Evolutionary conservation across 2,888 invertebrate genomes (phyloP).

Genomic region (Ophion ellenae): DNA sequence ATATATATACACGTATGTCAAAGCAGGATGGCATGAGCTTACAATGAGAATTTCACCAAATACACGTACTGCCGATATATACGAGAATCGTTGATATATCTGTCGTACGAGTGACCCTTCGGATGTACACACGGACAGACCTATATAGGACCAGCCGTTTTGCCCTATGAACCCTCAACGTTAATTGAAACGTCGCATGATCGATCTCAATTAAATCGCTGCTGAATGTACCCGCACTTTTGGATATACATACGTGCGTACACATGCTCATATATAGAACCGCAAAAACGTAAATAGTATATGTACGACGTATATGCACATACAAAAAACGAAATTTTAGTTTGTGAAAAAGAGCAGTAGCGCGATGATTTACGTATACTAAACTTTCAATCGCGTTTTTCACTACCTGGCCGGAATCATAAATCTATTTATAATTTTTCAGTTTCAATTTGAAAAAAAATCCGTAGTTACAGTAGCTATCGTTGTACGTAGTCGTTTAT

Average conservation of each 20-base stretch:
- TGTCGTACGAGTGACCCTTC: conserved; percentile 21
- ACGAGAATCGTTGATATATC: conserved; percentile 34
- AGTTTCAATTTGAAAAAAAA: no score
- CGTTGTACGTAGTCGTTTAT: no score
- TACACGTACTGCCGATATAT: conserved; percentile 32
- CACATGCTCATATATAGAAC: background rate
- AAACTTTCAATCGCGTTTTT: no score
- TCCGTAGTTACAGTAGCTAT: no score
- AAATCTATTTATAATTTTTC: no score
- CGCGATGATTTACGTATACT: no score
- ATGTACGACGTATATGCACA: background rate
- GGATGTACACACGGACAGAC: conserved; percentile 19
- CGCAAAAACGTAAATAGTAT: background rate
- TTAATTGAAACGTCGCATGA: conserved; percentile 73
- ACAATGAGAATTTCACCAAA: conserved; percentile 76
- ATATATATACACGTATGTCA: conserved; percentile 38
- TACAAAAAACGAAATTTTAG: background rate
- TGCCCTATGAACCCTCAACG: conserved; percentile 60
- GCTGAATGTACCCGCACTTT: conserved; percentile 4
- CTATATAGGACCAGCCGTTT: conserved; percentile 27
- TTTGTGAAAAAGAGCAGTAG: no score
- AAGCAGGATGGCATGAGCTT: conserved; percentile 9
- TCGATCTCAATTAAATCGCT: conserved; percentile 74
- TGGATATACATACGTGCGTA: background rate
- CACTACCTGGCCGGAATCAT: no score